Conservation (phyloP, 2,797 vertebrate genomes). For the Monodelphis domestica region DNA sequence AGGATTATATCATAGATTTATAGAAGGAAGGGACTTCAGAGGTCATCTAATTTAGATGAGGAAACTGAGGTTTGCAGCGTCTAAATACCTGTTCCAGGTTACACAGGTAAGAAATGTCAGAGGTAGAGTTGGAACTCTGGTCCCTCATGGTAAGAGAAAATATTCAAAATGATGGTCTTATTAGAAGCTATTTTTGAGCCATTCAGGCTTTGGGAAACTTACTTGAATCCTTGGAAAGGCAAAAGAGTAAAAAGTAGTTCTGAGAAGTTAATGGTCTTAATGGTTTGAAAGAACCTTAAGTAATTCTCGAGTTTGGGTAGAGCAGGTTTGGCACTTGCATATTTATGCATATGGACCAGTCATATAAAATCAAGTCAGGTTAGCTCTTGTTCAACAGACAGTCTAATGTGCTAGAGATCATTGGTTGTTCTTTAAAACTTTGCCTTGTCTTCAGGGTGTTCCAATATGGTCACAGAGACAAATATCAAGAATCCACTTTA, state of each 20-base stretch:
- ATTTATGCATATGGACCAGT: conserved; percentile 47
- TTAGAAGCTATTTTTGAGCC: conserved; percentile 48
- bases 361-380: conserved; percentile 14
- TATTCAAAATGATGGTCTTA: conserved; percentile 27
- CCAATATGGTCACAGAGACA: background rate
- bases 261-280: conserved; percentile 36
- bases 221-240: conserved; percentile 48
- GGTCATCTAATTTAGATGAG: background rate
- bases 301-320: conserved; percentile 35
- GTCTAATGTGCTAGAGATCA: background rate
- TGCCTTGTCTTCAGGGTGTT: background rate
- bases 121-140: background rate
- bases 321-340: conserved; percentile 49
- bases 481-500: background rate
- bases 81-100: background rate
- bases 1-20: background rate
- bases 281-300: conserved; percentile 41
- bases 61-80: background rate
- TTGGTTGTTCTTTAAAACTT: conserved; percentile 3
- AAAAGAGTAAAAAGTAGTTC: conserved; percentile 65
- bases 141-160: conserved; percentile 23
- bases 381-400: background rate
- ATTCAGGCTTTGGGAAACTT: conserved; percentile 3
- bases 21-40: background rate
- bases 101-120: background rate